Evolutionary conservation across 2,888 invertebrate genomes (phyloP).

Genomic region (Heliconius charithonia): DNA sequence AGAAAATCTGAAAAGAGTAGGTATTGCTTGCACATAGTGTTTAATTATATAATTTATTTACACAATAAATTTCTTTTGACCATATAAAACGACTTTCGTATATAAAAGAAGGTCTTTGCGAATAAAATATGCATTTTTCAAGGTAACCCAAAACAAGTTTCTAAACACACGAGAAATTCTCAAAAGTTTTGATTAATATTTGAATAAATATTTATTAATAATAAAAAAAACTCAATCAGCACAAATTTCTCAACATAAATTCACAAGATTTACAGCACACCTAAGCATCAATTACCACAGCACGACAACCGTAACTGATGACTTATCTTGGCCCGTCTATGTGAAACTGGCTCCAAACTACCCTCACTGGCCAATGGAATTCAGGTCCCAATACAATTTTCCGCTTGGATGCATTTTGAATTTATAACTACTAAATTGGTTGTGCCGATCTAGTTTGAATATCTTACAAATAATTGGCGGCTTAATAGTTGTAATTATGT

Average conservation of each 20-base stretch:
- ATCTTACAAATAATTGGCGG: conserved; percentile 77
- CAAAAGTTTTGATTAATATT: no score
- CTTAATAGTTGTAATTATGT: conserved; percentile 53
- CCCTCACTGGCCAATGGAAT: conserved; percentile 60
- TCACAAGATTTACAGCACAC: conserved; percentile 17
- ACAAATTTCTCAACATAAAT: conserved; percentile 8
- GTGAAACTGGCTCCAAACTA: conserved; percentile 47
- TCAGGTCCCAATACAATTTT: conserved; percentile 80
- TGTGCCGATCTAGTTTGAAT: conserved; percentile 78
- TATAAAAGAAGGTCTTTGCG: no score
- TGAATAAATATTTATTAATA: no score
- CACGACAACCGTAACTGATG: conserved; percentile 41
- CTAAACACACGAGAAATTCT: no score
- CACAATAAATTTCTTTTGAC: no score
- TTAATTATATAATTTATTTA: no score
- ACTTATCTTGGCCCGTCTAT: conserved; percentile 47
- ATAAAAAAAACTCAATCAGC: no score
- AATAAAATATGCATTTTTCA: no score
- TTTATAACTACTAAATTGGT: conserved; percentile 83
- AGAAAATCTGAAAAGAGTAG: no score
- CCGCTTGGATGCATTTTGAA: conserved; percentile 80
- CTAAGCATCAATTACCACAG: conserved; percentile 36
- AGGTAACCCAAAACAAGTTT: no score
- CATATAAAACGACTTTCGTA: no score
- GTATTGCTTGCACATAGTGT: no score